Base-by-base conservation (phyloP, 2,113 vertebrate genomes). In the Tretioscincus oriximinensis region DNA sequence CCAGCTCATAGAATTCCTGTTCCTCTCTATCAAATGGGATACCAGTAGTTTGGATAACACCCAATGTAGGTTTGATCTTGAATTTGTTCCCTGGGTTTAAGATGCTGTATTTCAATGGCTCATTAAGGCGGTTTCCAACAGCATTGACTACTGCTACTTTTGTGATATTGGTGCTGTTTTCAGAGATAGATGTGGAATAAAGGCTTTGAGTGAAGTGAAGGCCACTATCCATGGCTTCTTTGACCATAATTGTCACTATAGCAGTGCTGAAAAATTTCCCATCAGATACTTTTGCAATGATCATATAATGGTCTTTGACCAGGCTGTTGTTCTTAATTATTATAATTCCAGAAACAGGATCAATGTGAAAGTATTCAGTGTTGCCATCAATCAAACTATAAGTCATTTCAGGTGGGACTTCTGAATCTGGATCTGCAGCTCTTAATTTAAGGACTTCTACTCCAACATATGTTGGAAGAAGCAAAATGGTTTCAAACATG, bases 11-110 rank as follows among this genome's bases (percentile, higher is more conserved):
- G 6, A 97, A 88, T 81, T 99, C 98, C 84, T 97, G 95, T 1
- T 99, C 97, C 84, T 99, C 98, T 24, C 97, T 94, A 85, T 99
- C 98, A 35, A 99, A 97, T 2, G 98, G 95, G 54, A 97, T 86
- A 47, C 97, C 97, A 0, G 97, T 97, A 31, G 98, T 99, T 90
- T 98, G 96, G 89, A 99, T 98, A 24, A 98, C 97, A 49, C 98
- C 98, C 29, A 98, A 98, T 65, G 97, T 99, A 68, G 97, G 91
- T 77, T 97, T 97, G 76, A 99, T 99, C 88, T 89, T 95, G 88
- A 99, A 99, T 74, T 94, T 95, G 76, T 96, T 96, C n/a, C 97
- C 98, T 69, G 97, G 96, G 87, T 99, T 99, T 84, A 99, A 89
- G 86, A 99, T 95, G 29, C 94, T 96, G 63, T 99, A 99, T 81